Evolutionary conservation across 2,113 vertebrate genomes (phyloP).

Genomic region (Cavia aperea): DNA sequence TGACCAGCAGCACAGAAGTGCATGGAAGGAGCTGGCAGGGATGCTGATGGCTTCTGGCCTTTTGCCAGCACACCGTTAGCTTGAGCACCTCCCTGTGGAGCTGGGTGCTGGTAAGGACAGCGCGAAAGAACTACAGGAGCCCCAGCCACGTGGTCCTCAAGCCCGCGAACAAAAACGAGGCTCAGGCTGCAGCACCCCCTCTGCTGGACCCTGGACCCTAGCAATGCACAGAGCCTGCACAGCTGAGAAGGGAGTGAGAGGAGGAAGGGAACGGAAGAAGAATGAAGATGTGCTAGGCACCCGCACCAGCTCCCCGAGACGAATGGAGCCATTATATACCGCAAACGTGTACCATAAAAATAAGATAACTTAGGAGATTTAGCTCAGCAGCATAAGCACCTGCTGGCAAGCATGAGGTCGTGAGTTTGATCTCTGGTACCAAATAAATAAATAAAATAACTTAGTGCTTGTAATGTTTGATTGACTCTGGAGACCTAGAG

Average conservation of each 20-base stretch:
- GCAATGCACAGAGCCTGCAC: background rate
- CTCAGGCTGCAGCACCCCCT: background rate
- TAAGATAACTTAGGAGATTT: no score
- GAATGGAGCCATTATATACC: background rate
- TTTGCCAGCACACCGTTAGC: slow-evolving; percentile 40
- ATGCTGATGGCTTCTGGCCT: background rate
- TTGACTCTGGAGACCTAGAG: no score
- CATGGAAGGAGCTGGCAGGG: background rate
- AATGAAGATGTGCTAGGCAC: background rate
- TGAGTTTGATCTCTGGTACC: no score
- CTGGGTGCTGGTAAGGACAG: slow-evolving; percentile 32
- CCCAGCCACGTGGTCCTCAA: background rate
- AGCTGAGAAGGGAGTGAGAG: background rate
- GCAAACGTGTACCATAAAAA: background rate
- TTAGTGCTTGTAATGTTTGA: no score
- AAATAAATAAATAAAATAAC: background rate
- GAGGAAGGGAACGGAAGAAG: background rate
- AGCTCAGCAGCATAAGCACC: no score
- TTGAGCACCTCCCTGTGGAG: slow-evolving; percentile 25
- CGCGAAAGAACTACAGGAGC: slow-evolving; percentile 37
- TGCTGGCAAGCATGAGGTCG: no score
- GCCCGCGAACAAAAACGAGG: background rate
- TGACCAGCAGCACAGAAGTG: background rate
- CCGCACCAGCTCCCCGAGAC: background rate
- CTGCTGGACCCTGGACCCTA: no score